Percentiles rank a stretch among this genome's conserved stretches.
Evolutionary conservation across 1,140 invertebrate genomes (phyloP).

Genomic region (Acyrthosiphon pisum): DNA sequence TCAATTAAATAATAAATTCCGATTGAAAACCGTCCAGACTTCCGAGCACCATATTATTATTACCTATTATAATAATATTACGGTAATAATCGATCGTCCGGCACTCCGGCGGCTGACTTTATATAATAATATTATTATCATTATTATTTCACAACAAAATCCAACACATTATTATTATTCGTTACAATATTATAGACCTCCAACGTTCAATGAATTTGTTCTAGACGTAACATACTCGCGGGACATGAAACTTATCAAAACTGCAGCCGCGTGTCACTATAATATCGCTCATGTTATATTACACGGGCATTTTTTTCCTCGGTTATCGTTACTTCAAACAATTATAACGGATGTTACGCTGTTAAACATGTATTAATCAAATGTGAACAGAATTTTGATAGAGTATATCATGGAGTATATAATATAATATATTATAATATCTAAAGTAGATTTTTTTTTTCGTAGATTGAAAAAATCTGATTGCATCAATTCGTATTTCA

Average conservation of each 20-base stretch:
- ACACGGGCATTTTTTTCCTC: background rate
- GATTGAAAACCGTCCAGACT: background rate
- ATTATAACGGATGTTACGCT: background rate
- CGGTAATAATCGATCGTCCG: background rate
- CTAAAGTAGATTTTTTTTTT: background rate
- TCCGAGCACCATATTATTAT: no score
- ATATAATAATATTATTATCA: background rate
- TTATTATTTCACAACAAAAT: background rate
- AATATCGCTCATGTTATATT: background rate
- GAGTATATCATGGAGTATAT: background rate
- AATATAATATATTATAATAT: no score
- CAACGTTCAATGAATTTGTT: background rate
- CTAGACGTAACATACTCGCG: background rate
- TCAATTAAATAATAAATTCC: background rate
- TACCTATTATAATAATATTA: no score
- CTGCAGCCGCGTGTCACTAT: no score
- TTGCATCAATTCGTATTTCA: background rate
- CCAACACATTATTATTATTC: background rate
- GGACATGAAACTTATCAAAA: background rate
- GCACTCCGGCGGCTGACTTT: background rate
- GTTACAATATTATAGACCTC: background rate
- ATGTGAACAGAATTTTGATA: background rate
- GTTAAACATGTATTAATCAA: no score
- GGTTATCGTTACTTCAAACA: background rate
- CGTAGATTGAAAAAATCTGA: background rate